Base-by-base conservation (phyloP, 2,113 vertebrate genomes). In the Rissa tridactyla region DNA sequence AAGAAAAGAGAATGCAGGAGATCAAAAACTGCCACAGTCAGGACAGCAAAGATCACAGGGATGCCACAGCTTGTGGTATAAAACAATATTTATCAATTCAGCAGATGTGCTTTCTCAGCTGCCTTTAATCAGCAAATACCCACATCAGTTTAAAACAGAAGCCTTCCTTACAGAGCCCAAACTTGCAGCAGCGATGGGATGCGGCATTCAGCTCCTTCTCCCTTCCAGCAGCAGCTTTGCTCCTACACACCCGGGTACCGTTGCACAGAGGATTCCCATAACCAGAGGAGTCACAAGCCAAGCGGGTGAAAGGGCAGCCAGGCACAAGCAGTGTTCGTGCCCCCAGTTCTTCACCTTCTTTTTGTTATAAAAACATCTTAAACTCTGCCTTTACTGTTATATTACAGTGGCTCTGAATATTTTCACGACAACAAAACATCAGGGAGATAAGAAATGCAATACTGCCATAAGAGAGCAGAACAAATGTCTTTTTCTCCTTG, bases 81-180 rank as follows among this genome's bases (percentile, higher is more conserved):
- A 30, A 79, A 82, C 90, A 90, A 96, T 93, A 97, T 95, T 96
- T 96, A 79, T 34, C 92, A 90, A 11, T 19, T 16, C 80, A 51
- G 90, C 90, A 93, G 92, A 95, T 36, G 80, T 95, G 91, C 94
- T 96, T 94, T 88, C 77, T 90, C 94, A 95, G 90, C 79, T 91
- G 96, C 89, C 47, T 97, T 83, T 78, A 2, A 81, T 72, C 91
- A 90, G 79, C 61, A 23, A 65, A 19, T 16, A 60, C 69, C 82
- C 62, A 57, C 18, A 58, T 21, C 68, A 2, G 23, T 49, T 44
- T 11, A 52, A 89, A 44, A 94, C 91, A 82, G 97, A 78, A 94
- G 92, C 83, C 57, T 46, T 13, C 49, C 58, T 72, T 10, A 7
- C 69, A 46, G 25, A 34, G 47, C 70, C 75, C 52, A 12, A 3